Conservation (phyloP, 2,888 invertebrate genomes). For the Tipula helvola region DNA sequence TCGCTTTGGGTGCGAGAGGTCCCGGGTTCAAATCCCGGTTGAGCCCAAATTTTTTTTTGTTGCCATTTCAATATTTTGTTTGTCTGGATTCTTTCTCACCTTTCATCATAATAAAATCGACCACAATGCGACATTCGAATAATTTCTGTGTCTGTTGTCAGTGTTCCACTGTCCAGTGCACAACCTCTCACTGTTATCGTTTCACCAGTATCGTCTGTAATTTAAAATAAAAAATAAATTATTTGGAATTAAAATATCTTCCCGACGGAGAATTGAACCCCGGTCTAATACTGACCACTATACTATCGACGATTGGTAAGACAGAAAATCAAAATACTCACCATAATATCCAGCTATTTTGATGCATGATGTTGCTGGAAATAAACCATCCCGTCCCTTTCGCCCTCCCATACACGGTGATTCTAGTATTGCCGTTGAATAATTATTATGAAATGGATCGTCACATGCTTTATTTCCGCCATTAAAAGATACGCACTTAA, state of each 20-base stretch:
- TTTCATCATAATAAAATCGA: conserved; percentile 76
- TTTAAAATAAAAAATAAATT: conserved; percentile 5
- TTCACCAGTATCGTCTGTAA: conserved; percentile 63
- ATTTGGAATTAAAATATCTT: conserved; percentile 9
- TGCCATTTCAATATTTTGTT: conserved; percentile 7
- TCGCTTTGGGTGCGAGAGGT: conserved; percentile 56
- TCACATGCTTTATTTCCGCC: conserved; percentile 77
- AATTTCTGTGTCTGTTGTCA: conserved; percentile 92
- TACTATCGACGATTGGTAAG: conserved; percentile 13
- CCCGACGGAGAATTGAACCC: conserved; percentile 17
- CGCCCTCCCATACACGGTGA: conserved; percentile 89
- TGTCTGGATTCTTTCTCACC: conserved; percentile 38
- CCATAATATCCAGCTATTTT: conserved; percentile 88
- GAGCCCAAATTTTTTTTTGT: conserved; percentile 36
- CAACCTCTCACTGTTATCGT: conserved; percentile 83
- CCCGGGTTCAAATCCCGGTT: conserved; percentile 57
- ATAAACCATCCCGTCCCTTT: conserved; percentile 82
- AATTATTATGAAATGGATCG: conserved; percentile 92
- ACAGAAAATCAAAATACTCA: conserved; percentile 34
- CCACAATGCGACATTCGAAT: conserved; percentile 97
- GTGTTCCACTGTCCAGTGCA: conserved; percentile 88
- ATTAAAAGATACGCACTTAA: conserved; percentile 91
- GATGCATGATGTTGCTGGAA: conserved; percentile 94
- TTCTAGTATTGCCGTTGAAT: conserved; percentile 68
- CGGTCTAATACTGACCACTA: conserved; percentile 17